These are phyloP conservation scores for Coturnix japonica DNA, from an alignment of 2,113 vertebrate species.

Conservation along the genomic window DNA sequence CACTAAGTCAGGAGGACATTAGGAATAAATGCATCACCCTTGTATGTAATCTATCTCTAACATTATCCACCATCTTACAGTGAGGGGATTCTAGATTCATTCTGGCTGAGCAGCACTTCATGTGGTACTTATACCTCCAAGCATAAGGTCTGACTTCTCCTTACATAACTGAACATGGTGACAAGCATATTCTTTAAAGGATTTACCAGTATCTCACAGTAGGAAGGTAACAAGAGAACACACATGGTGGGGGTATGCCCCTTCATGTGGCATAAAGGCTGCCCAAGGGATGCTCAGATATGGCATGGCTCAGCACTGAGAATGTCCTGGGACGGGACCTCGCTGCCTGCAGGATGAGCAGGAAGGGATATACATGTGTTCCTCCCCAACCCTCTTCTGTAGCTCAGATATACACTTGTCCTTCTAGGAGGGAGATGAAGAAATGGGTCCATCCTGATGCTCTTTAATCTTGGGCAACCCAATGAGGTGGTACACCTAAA, in stretches of 20 bases:
- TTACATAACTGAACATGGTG: not conserved
- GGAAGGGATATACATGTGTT: not conserved
- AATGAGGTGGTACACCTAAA: not conserved
- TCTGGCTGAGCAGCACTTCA: not conserved
- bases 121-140: not conserved
- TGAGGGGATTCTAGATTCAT: not conserved
- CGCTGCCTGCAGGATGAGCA: not conserved
- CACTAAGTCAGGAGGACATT: not conserved
- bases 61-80: fast-evolving
- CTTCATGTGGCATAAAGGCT: not conserved
- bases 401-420: not conserved
- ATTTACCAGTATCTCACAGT: no score
- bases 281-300: not conserved
- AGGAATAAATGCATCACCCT: not conserved
- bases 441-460: not conserved
- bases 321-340: not conserved
- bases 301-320: not conserved
- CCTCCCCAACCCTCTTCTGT: not conserved
- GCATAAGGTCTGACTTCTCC: not conserved
- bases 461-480: not conserved
- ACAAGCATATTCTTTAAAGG: no score
- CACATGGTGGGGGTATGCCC: fast-evolving
- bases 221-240: not conserved
- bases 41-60: fast-evolving
- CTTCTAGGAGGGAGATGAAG: not conserved